Conservation (phyloP, 2,888 invertebrate species). For the Parnassius glacialis region DNA sequence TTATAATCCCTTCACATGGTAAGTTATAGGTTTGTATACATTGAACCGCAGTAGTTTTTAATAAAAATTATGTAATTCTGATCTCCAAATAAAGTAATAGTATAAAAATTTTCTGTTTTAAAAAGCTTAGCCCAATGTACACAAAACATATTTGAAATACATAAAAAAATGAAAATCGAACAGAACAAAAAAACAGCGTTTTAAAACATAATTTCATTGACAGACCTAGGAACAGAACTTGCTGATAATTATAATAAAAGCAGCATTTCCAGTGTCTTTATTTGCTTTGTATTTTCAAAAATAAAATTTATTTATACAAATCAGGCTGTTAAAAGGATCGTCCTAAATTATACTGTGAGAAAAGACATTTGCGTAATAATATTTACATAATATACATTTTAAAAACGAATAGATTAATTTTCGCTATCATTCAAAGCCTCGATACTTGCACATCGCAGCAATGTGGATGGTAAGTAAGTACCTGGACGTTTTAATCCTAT, state of each 20-base stretch:
- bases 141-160: background rate
- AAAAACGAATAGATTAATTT: conserved; percentile 19
- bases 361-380: conserved; percentile 35
- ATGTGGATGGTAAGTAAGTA: conserved; percentile 30
- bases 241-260: background rate
- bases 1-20: background rate
- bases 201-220: conserved; percentile 10
- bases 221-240: conserved; percentile 12
- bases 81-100: too few relatives aligned
- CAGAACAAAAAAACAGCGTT: background rate
- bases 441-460: conserved; percentile 35
- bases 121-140: background rate
- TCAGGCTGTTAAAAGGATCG: too few relatives aligned
- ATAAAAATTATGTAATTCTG: too few relatives aligned
- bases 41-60: conserved; percentile 2
- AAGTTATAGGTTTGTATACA: conserved; percentile 11
- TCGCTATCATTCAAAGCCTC: conserved; percentile 23
- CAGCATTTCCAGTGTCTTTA: too few relatives aligned
- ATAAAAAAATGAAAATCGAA: background rate
- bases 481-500: conserved; percentile 28
- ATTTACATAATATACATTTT: conserved; percentile 56
- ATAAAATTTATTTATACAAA: conserved; percentile 20
- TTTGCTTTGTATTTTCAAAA: background rate
- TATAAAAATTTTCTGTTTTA: too few relatives aligned
- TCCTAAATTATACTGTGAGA: too few relatives aligned